A percentile compares a stretch with the other conserved stretches of the same genome.
These are phyloP conservation scores for Oreotrochilus melanogaster DNA, from an alignment of 2,113 vertebrate genomes.

Conservation along the genomic window DNA sequence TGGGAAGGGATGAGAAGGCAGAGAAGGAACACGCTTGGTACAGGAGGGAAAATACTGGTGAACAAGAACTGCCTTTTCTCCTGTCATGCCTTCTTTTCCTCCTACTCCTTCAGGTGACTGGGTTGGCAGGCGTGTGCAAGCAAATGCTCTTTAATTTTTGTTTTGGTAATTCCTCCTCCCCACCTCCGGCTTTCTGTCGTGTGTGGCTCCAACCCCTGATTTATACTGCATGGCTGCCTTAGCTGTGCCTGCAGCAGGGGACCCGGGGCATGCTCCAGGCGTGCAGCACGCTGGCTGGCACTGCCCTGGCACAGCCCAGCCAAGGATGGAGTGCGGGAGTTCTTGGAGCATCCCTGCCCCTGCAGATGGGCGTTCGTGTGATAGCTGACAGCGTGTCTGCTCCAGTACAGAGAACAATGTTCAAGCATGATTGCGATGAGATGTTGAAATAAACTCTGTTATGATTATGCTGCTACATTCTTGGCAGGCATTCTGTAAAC, in stretches of 20 bases:
- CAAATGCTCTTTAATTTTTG: slow-evolving; percentile 1
- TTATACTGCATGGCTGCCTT: background rate
- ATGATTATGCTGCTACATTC: background rate
- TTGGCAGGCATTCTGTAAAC: background rate
- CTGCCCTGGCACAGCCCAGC: background rate
- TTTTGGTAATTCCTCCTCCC: background rate
- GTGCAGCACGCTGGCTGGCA: background rate
- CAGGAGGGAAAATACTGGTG: rapidly evolving
- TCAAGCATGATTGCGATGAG: background rate
- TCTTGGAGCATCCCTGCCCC: background rate
- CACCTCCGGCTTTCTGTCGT: background rate
- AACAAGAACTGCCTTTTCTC: background rate
- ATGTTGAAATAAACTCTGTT: slow-evolving; percentile 32
- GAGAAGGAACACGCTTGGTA: rapidly evolving
- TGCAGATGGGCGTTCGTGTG: background rate
- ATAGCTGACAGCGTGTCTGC: background rate
- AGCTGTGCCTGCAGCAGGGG: background rate
- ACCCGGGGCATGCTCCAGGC: background rate
- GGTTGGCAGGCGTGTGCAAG: background rate
- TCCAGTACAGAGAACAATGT: background rate
- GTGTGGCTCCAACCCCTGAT: background rate
- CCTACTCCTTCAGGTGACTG: background rate
- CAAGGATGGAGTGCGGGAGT: background rate
- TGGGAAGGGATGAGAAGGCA: background rate
- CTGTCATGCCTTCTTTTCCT: background rate